Base-by-base conservation (phyloP, 2,888 invertebrate genomes). In the Lepetodrilus schrolli region DNA sequence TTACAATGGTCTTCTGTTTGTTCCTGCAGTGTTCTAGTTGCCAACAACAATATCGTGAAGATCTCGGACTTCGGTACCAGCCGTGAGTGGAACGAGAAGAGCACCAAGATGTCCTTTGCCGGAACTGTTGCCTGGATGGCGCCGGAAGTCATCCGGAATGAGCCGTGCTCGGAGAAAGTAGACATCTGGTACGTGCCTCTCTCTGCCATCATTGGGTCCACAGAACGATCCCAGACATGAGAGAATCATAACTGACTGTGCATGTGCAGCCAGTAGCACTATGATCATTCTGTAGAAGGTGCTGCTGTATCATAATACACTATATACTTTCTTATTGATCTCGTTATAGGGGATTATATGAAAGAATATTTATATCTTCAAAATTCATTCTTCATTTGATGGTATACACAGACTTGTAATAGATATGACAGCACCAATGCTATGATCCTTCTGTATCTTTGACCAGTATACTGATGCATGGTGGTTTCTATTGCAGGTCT, bases 41-140 rank as follows among this genome's bases (percentile, higher is more conserved):
- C 89, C 38, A 88, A 87, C 71, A 88, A 90, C 78, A 90, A 91
- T 75, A 81, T 88, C n/a, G 88, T 98, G 5, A 99, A 99, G 92
- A 99, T 99, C 75, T 97, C 97, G 84, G 99, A 99, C 91, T 99
- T 99, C 90, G 99, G 99, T 21, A 98, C 98, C 0, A 95, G 96
- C 84, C 93, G 96, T 74, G 96, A 96, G 86, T 97, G 96, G 95
- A 88, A 89, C 72, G 96, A 97, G 88, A 96, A 96, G 90, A 97
- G 96, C 89, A 96, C 96, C 50, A 95, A 96, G 87, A 99, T 99
- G 99, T 96, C 96, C 79, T 99, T 99, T 91, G 97, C 97, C 1
- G 99, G 99, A 48, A 99, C 99, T 0, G 96, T 98, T 0, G 96
- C 98, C 0, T 99, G 99, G 99, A 99, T 99, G 99, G 98, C 99